Conservation (phyloP, 1,140 invertebrate species). For the Galendromus occidentalis region DNA sequence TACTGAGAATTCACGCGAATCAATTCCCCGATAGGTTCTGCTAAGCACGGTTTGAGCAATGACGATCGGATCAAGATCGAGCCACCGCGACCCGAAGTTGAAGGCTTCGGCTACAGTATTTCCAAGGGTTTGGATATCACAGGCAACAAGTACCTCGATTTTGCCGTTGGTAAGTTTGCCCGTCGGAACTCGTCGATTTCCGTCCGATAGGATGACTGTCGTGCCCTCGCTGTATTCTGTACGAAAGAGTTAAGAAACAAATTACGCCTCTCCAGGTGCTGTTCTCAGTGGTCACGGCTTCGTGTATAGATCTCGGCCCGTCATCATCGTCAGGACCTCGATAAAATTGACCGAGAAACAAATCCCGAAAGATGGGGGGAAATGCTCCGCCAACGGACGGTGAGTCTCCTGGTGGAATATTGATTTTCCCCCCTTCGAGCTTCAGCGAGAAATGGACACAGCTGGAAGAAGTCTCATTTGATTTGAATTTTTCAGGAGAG, state of each 20-base stretch:
- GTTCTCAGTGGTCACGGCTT: neutral
- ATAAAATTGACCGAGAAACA: neutral
- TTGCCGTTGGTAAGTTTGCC: neutral
- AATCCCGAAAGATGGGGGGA: neutral
- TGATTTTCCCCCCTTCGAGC: too few relatives aligned
- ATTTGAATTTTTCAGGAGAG: neutral
- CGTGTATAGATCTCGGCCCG: neutral
- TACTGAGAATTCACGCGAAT: too few relatives aligned
- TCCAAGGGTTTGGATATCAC: neutral
- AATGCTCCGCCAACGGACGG: neutral
- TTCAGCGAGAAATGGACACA: too few relatives aligned
- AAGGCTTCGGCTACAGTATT: neutral
- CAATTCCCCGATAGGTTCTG: too few relatives aligned
- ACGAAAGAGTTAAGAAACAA: too few relatives aligned
- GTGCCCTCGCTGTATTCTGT: too few relatives aligned
- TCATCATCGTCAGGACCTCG: neutral
- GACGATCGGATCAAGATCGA: neutral
- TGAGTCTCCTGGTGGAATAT: too few relatives aligned
- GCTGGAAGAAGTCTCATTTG: too few relatives aligned
- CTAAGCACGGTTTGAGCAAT: neutral
- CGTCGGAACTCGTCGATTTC: neutral
- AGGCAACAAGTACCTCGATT: neutral
- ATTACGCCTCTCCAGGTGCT: neutral
- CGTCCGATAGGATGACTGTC: too few relatives aligned
- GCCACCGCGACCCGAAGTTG: neutral